Conservation (phyloP, 2,797 vertebrate genomes). For the Aphelocoma californica region DNA sequence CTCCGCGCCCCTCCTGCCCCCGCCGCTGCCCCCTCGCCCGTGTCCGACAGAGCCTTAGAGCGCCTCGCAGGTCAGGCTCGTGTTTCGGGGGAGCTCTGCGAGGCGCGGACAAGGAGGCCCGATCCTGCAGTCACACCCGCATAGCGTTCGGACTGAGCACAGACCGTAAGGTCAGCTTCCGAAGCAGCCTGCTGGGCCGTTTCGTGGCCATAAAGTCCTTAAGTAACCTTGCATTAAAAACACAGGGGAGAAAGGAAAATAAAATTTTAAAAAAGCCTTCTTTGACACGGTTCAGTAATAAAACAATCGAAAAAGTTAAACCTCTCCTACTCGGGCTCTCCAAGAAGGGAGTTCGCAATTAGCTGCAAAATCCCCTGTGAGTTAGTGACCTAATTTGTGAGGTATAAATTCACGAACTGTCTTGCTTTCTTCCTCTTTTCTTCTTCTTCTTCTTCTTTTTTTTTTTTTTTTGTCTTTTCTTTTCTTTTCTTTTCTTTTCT, state of each 20-base stretch:
- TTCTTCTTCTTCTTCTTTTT: rapidly evolving
- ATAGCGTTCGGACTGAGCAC: background rate
- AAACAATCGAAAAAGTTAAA: conserved; percentile 6
- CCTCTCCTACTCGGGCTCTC: background rate
- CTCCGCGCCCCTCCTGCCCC: background rate
- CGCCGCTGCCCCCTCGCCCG: too few relatives aligned
- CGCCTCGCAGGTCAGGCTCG: background rate
- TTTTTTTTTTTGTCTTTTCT: too few relatives aligned
- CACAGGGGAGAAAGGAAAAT: rapidly evolving
- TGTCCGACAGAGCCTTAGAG: background rate
- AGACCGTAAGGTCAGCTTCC: background rate
- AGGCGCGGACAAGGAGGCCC: background rate
- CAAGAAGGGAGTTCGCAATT: background rate
- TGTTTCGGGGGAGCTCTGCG: background rate
- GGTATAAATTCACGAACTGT: background rate
- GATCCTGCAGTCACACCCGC: background rate
- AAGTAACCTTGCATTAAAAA: background rate
- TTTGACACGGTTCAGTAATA: background rate
- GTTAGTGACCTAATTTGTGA: conserved; percentile 6
- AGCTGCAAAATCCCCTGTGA: background rate
- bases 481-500: too few relatives aligned
- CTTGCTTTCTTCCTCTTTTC: background rate
- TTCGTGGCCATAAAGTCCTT: conserved; percentile 2
- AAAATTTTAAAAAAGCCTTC: background rate
- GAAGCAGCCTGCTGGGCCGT: background rate